phyloP scores from a whole-genome alignment of 2,113 vertebrate genomes.

The Struthio camelus region DNA sequence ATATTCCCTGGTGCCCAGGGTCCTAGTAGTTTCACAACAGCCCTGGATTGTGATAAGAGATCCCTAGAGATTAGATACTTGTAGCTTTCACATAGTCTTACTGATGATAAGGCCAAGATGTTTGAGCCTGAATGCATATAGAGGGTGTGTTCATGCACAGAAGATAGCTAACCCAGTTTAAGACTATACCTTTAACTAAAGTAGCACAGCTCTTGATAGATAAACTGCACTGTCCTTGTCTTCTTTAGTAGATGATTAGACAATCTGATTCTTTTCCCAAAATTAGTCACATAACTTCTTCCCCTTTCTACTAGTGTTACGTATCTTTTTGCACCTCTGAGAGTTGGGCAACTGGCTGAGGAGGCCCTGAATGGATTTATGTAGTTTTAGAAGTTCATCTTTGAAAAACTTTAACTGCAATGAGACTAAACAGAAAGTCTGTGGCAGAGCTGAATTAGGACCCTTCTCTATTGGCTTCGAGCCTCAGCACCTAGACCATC shows the following conservation, averaged over 20 bases:
- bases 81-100: fast-evolving
- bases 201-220: neutral
- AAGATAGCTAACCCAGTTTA: neutral
- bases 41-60: neutral
- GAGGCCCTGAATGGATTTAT: neutral
- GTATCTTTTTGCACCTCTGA: fast-evolving
- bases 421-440: fast-evolving
- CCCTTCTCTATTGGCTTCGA: neutral
- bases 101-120: neutral
- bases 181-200: neutral
- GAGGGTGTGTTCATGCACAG: neutral
- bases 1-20: neutral
- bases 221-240: neutral
- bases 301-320: neutral
- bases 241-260: neutral
- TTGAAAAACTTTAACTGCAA: neutral
- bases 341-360: neutral
- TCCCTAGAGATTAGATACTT: neutral
- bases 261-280: fast-evolving
- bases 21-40: neutral
- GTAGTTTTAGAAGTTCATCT: neutral
- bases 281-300: neutral
- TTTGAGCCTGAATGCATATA: neutral
- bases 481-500: neutral
- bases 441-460: neutral